A percentile compares a stretch with the other conserved stretches of the same genome.
Evolutionary conservation across 2,797 vertebrate species (phyloP).

Genomic region (Anomalospiza imberbis): DNA sequence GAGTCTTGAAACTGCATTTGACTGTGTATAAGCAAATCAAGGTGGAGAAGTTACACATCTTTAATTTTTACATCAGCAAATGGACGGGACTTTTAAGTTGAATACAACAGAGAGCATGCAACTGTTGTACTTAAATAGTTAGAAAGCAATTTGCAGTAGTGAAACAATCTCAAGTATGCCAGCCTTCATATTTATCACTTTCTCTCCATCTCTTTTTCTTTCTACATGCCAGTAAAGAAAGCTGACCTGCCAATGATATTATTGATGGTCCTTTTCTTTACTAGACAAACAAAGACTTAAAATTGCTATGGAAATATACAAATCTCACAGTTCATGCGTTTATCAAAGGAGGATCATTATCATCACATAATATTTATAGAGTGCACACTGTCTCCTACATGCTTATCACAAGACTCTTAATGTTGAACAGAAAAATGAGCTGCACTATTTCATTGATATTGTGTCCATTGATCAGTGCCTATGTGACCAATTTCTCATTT

Average conservation of each 20-base stretch:
- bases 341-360: conserved; percentile 3
- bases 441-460: not conserved
- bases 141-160: not conserved
- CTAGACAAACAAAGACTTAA: conserved; percentile 13
- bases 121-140: not conserved
- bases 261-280: not conserved
- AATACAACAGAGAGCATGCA: not conserved
- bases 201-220: not conserved
- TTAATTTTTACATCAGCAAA: not conserved
- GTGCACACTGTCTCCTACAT: not conserved
- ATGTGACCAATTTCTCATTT: not conserved
- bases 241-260: not conserved
- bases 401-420: not conserved
- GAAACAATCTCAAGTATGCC: not conserved
- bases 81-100: not conserved
- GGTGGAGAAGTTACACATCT: not conserved
- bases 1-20: not conserved
- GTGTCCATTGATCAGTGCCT: not conserved
- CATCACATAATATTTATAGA: not conserved
- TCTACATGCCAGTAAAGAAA: not conserved
- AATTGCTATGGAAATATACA: conserved; percentile 38
- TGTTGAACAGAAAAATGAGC: not conserved
- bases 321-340: not conserved
- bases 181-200: not conserved
- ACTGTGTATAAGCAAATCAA: not conserved